Evolutionary conservation across 2,888 invertebrate genomes (phyloP).

Genomic region (Athalia circularis): DNA sequence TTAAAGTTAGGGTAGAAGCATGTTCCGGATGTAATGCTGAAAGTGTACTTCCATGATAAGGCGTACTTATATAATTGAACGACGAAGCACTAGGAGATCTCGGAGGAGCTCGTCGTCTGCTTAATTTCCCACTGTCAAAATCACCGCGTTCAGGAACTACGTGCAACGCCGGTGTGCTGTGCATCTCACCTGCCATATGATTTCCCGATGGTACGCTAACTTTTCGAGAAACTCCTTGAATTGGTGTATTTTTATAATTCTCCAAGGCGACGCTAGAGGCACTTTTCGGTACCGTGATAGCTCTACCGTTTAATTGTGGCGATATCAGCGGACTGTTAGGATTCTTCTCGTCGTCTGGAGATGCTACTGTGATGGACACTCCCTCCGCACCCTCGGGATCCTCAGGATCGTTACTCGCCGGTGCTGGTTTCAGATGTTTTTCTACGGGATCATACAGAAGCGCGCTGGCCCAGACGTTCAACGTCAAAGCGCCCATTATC

Average conservation of each 20-base stretch:
- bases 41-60: conserved; percentile 89
- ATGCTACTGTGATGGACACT: conserved; percentile 61
- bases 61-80: conserved; percentile 89
- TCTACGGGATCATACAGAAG: conserved; percentile 90
- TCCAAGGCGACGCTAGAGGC: conserved; percentile 84
- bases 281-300: conserved; percentile 75
- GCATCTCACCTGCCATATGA: conserved; percentile 76
- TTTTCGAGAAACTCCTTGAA: conserved; percentile 77
- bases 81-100: conserved; percentile 87
- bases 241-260: conserved; percentile 73
- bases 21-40: conserved; percentile 85
- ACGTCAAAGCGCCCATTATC: conserved; percentile 87
- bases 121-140: conserved; percentile 61
- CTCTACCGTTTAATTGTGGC: conserved; percentile 52
- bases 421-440: conserved; percentile 81
- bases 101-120: conserved; percentile 74
- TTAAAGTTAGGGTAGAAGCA: conserved; percentile 86
- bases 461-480: conserved; percentile 91
- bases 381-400: conserved; percentile 70
- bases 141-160: conserved; percentile 82
- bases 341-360: conserved; percentile 65
- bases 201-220: conserved; percentile 79
- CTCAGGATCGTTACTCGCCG: conserved; percentile 69
- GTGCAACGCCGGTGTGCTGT: conserved; percentile 80
- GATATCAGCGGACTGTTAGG: conserved; percentile 54